Base-by-base conservation (phyloP, 2,797 vertebrate species). In the Helicolenus hilgendorfi region DNA sequence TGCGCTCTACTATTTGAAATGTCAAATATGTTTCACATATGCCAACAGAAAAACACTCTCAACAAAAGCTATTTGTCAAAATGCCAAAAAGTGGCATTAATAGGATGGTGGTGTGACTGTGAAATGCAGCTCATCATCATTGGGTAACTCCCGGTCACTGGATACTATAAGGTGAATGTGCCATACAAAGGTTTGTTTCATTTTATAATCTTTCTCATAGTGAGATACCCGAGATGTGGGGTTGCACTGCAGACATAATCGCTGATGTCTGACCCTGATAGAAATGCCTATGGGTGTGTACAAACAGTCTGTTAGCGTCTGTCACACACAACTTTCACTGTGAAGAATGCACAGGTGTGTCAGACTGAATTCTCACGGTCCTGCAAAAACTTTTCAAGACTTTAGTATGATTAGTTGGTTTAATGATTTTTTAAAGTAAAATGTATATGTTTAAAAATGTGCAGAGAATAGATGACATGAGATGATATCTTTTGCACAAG, bases 261-360 rank as follows among this genome's bases (percentile, higher is more conserved):
- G 20, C 36, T 27, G 35, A 81, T 70, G 3, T 63, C 20, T 11
- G 13, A 4, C 26, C 29, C 10, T 64, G 79, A 87, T 65, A 24
- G 7, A 62, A 36, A 11, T 55, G 18, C 4, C 7, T 67, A 20
- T 41, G 63, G 68, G 70, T 79, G 72, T 85, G 68, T 33, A 69
- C 60, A 63, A 55, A 69, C 29, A 35, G 5, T 55, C 4, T 11
- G 4, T 38, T 0, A 72, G 35, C 24, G 7, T 67, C 2, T 69
- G 24, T 63, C 27, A 27, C 58, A 68, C 8, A 18, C 69, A 56
- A 69, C 76, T 77, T 62, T 81, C 4, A 18, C 70, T 36, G 0
- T 2, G 15, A 79, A 71, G 55, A 86, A 74, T 72, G 33, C 22
- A 70, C 0, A 2, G 79, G 77, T 85, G 88, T 78, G 75, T 77